Percentiles rank a stretch among this genome's conserved stretches.
These are phyloP conservation scores for Drosophila sordidapex DNA, from an alignment of 2,888 invertebrate genomes.

Conservation along the genomic window DNA sequence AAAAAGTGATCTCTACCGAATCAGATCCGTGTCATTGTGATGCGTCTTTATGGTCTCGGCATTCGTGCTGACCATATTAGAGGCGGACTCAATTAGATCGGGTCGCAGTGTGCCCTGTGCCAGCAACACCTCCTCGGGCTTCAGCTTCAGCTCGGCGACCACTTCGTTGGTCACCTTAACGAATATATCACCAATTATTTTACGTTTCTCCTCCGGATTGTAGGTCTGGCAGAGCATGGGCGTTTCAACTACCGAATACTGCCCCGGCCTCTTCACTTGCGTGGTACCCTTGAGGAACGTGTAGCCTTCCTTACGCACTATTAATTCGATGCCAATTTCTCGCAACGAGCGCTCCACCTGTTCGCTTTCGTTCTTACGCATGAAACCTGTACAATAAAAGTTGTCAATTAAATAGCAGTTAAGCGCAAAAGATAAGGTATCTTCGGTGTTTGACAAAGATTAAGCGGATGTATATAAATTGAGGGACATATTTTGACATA, in stretches of 20 bases:
- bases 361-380: conserved; percentile 97
- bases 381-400: conserved; percentile 87
- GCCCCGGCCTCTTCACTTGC: conserved; percentile 88
- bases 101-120: conserved; percentile 98
- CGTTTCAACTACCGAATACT: conserved; percentile 87
- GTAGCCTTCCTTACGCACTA: conserved; percentile 90
- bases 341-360: conserved; percentile 93
- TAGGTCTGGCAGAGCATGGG: conserved; percentile 93
- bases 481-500: neutral
- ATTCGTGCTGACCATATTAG: conserved; percentile 91
- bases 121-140: conserved; percentile 95
- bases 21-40: conserved; percentile 99
- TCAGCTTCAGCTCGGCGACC: conserved; percentile 93
- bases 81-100: conserved; percentile 99
- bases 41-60: conserved; percentile 99
- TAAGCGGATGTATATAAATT: neutral
- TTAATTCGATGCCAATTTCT: conserved; percentile 92
- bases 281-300: conserved; percentile 93
- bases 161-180: conserved; percentile 96
- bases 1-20: conserved; percentile 86
- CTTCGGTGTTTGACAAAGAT: neutral
- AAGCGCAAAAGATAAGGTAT: neutral
- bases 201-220: conserved; percentile 98
- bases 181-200: conserved; percentile 99
- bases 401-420: neutral